A percentile compares a stretch with the other conserved stretches of the same genome.
Evolutionary conservation across 2,797 vertebrate genomes (phyloP).

Genomic region (Leptatherina wallacei): DNA sequence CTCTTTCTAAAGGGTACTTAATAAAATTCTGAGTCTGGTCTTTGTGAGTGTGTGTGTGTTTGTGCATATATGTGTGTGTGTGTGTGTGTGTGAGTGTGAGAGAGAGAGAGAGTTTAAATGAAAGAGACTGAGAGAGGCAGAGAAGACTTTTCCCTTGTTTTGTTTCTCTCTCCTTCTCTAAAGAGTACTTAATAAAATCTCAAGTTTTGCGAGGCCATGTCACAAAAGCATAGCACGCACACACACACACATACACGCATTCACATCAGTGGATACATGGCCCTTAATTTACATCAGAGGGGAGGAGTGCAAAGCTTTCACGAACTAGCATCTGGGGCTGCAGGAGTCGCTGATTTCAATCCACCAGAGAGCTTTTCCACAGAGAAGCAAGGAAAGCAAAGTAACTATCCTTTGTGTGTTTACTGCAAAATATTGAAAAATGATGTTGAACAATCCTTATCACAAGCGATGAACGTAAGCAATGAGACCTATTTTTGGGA

Average conservation of each 20-base stretch:
- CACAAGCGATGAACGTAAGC: neutral
- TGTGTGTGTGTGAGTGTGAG: slow-evolving; percentile 32
- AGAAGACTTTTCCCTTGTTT: slow-evolving; percentile 67
- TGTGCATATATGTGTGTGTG: slow-evolving; percentile 13
- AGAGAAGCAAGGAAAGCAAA: slow-evolving; percentile 16
- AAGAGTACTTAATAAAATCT: slow-evolving; percentile 87
- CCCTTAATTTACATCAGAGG: slow-evolving; percentile 83
- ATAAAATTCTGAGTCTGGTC: slow-evolving; percentile 79
- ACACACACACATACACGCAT: slow-evolving; percentile 15
- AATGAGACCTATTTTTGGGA: neutral
- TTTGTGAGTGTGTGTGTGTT: slow-evolving; percentile 37
- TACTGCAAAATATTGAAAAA: neutral
- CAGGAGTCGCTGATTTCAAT: slow-evolving; percentile 77
- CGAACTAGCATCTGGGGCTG: slow-evolving; percentile 72
- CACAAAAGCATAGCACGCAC: slow-evolving; percentile 73
- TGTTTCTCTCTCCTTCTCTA: slow-evolving; percentile 79
- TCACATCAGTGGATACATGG: slow-evolving; percentile 11
- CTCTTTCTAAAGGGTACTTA: slow-evolving; percentile 79
- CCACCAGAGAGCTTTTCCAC: slow-evolving; percentile 55
- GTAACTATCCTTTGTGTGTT: neutral
- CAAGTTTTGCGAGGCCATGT: slow-evolving; percentile 71
- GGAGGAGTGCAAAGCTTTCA: slow-evolving; percentile 71
- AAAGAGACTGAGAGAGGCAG: slow-evolving; percentile 15
- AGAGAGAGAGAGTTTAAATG: slow-evolving; percentile 1
- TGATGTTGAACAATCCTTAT: neutral